phyloP scores from a whole-genome alignment of 2,888 invertebrate genomes.

The Lypha dubia region DNA sequence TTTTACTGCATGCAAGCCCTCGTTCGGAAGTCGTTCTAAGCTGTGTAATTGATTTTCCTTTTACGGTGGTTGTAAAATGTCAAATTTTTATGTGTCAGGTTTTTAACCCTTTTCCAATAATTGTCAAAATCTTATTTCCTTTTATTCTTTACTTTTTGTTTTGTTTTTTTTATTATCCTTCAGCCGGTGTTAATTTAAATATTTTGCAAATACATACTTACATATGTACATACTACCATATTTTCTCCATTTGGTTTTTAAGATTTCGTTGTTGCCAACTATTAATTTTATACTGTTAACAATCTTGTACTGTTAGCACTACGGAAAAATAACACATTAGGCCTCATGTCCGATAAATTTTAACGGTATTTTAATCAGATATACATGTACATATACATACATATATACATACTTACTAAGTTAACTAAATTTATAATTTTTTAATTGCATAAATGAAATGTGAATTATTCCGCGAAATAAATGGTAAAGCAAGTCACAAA shows the following conservation, averaged over 20 bases:
- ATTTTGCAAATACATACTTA: neutral
- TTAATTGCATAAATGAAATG: too few relatives aligned
- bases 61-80: constrained; percentile 45
- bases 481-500: too few relatives aligned
- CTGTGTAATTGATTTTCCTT: constrained; percentile 78
- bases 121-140: constrained; percentile 41
- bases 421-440: too few relatives aligned
- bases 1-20: constrained; percentile 42
- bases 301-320: neutral
- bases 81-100: constrained; percentile 44
- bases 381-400: too few relatives aligned
- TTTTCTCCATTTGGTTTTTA: neutral
- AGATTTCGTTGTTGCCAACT: constrained; percentile 41
- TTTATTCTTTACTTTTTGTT: neutral
- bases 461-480: too few relatives aligned
- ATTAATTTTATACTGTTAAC: neutral
- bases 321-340: neutral
- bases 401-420: too few relatives aligned
- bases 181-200: constrained; percentile 37
- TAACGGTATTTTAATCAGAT: neutral
- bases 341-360: neutral
- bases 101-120: constrained; percentile 9
- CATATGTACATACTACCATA: neutral
- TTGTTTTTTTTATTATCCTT: constrained; percentile 28
- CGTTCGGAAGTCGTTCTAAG: constrained; percentile 12